phyloP scores from a whole-genome alignment of 1,140 invertebrate species.

The Helicoverpa armigera region DNA sequence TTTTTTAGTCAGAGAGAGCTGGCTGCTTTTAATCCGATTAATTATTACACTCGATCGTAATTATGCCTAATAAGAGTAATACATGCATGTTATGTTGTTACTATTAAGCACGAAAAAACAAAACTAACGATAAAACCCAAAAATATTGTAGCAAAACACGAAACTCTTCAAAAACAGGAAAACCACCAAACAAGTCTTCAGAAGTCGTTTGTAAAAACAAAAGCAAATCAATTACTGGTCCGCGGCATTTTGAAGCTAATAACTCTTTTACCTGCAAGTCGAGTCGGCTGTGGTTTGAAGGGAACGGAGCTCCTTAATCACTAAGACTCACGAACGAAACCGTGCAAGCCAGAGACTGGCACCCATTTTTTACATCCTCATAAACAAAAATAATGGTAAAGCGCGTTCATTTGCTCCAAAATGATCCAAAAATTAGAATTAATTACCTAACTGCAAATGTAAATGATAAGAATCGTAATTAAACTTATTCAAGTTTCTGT shows the following conservation, averaged over 20 bases:
- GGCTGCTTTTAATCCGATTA: too few relatives aligned
- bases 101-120: background rate
- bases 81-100: too few relatives aligned
- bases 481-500: too few relatives aligned
- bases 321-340: conserved; percentile 52
- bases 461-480: too few relatives aligned
- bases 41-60: too few relatives aligned
- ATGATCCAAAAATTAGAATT: background rate
- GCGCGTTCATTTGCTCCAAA: conserved; percentile 32
- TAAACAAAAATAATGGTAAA: conserved; percentile 55
- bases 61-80: too few relatives aligned
- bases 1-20: too few relatives aligned
- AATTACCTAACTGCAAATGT: conserved; percentile 26
- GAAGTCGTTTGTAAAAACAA: conserved; percentile 42
- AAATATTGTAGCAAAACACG: background rate
- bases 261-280: conserved; percentile 55
- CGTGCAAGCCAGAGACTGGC: conserved; percentile 54
- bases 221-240: conserved; percentile 53
- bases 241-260: conserved; percentile 45
- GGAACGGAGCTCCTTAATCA: conserved; percentile 55
- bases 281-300: conserved; percentile 43
- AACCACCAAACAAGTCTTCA: conserved; percentile 33
- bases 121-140: background rate
- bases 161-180: background rate
- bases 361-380: conserved; percentile 56